Conservation (phyloP, 2,888 invertebrate species). For the Eudemis profundana region DNA sequence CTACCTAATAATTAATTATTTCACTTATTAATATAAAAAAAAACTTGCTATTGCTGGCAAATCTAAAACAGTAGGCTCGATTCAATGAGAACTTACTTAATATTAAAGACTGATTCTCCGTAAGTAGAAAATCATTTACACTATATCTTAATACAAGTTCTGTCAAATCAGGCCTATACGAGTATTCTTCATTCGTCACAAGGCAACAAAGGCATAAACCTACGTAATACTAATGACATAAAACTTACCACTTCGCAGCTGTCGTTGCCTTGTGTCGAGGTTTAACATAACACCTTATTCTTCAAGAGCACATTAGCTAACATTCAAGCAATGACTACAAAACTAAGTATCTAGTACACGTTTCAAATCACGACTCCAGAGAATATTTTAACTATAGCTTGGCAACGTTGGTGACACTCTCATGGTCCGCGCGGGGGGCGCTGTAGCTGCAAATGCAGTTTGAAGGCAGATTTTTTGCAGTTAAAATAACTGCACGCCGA, state of each 20-base stretch:
- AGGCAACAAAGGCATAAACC: slow-evolving; percentile 64
- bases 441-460: too few relatives aligned
- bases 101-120: too few relatives aligned
- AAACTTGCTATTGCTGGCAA: too few relatives aligned
- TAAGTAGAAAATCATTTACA: too few relatives aligned
- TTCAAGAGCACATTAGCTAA: not conserved
- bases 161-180: slow-evolving; percentile 56
- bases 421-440: too few relatives aligned
- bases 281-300: not conserved
- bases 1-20: not conserved
- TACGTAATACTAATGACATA: slow-evolving; percentile 37
- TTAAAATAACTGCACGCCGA: too few relatives aligned
- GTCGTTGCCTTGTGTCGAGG: slow-evolving; percentile 59
- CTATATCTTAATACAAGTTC: slow-evolving; percentile 52
- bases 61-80: too few relatives aligned
- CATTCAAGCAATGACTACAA: not conserved
- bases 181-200: slow-evolving; percentile 51
- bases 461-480: too few relatives aligned
- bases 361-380: not conserved
- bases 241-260: slow-evolving; percentile 42
- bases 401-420: too few relatives aligned
- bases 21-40: too few relatives aligned
- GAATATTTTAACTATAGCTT: not conserved
- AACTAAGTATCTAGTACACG: not conserved
- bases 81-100: slow-evolving; percentile 59